Evolutionary conservation across 1,140 invertebrate species (phyloP).

Genomic region (Drosophila varians): DNA sequence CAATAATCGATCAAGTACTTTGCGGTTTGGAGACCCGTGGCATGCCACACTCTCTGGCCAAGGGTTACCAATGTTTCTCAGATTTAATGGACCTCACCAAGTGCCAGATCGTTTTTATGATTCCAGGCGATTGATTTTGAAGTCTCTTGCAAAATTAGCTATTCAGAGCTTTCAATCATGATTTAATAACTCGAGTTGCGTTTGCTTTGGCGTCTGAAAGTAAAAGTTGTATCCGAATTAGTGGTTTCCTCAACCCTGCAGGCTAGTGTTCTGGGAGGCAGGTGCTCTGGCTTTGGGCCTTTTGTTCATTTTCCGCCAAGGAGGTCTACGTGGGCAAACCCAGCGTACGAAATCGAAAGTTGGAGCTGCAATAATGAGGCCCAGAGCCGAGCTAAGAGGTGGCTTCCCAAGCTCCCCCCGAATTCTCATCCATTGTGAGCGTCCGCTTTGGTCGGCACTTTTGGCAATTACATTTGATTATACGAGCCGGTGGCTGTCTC

Average conservation of each 20-base stretch:
- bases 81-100: not conserved
- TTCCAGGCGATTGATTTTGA: no score
- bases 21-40: conserved; percentile 32
- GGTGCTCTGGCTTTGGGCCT: conserved; percentile 20
- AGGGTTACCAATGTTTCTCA: no score
- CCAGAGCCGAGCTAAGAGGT: conserved; percentile 26
- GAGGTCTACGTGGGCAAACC: conserved; percentile 21
- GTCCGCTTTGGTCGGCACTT: conserved; percentile 38
- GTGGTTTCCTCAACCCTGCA: not conserved
- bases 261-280: conserved; percentile 14
- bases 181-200: not conserved
- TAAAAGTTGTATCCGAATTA: no score
- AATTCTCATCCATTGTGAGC: conserved; percentile 32
- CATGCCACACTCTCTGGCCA: conserved; percentile 27
- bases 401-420: conserved; percentile 4
- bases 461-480: conserved; percentile 79
- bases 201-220: no score
- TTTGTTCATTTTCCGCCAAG: not conserved
- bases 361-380: conserved; percentile 44
- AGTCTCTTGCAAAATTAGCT: not conserved
- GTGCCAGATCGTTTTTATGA: no score
- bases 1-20: conserved; percentile 45
- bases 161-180: not conserved
- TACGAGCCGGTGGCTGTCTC: conserved; percentile 30
- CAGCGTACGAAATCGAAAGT: conserved; percentile 73